Evolutionary conservation across 2,797 vertebrate species (phyloP), one percentile per base, ranked within the genome.

Genomic region (Myotis vivesi): DNA sequence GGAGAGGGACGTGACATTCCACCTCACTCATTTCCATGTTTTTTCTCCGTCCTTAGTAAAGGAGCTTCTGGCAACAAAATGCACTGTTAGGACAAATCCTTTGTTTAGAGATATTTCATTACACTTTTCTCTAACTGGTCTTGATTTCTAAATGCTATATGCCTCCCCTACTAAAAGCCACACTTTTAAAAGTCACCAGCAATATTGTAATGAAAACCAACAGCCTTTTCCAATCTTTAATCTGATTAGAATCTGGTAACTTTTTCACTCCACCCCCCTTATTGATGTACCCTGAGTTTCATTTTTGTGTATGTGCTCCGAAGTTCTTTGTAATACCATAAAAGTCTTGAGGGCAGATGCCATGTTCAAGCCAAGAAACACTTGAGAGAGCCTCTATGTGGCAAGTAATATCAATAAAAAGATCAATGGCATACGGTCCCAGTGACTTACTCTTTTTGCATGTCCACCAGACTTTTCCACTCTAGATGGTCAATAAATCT

Each of bases 311-410:
- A 59, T 76, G 28, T 49, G 11, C 84, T 71, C 71, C 71, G 33
- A 71, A 80, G 82, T 59, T 59, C 64, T 88, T 2, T 94, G 51
- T 87, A 49, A 80, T 53, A 75, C 8, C 15, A 69, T 30, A 82
- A 59, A 75, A 55, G 83, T 79, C 76, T 77, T 81, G 49, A 69
- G 12, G 53, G 20, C 51, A 88, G 69, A 85, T 17, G 69, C 20
- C 44, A 73, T 9, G 19, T 55, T 85, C 91, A 94, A 93, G 46
- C 62, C 16, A 81, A 93, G 51, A 82, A 93, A 83, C 30, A 57
- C 12, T 8, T 69, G 38, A 38, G 51, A 49, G 51, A 64, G 53
- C 51, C 23, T 68, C 23, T 66, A 30, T 6, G 12, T 38, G 17
- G 49, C 68, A 83, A 16, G 6, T 75, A 36, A 12, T 0, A 88